Evolutionary conservation across 2,797 vertebrate species (phyloP), one percentile per base, ranked within the genome.

Genomic region (Sebastes nivosus): DNA sequence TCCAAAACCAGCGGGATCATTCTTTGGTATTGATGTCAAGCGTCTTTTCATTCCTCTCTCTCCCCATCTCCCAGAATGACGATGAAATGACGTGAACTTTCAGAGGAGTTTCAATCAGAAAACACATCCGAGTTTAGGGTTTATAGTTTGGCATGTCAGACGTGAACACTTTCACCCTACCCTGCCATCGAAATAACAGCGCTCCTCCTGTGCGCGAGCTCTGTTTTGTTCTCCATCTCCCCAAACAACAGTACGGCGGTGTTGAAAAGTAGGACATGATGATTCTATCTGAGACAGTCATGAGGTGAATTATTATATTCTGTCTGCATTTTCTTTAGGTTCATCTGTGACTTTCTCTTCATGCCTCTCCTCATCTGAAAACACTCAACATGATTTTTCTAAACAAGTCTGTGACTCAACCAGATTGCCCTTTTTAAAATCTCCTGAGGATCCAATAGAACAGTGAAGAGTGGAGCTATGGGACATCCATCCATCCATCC

Each of bases 321-420:
- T 30, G 34, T 65, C 32, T 60, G 27, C 11, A 42, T 73, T 57
- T 68, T 36, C 64, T 64, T 27, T n/a, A 29, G 6, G 52, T 52
- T 79, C 14, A 34, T 73, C 16, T 30, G 11, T 42, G 30, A 60
- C 52, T 77, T 18, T 68, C 12, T 72, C 75, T 78, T 66, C 5
- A 30, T n/a, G n/a, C 36, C 6, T 16, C 46, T 55, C 42, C n/a
- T 60, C 20, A 8, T 67, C 46, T 57, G 16, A 38, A 10, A n/a
- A 30, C 29, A 54, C 24, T 27, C 32, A 34, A 58, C 24, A 30
- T 6, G 25, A 57, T 57, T 68, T 67, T 77, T 68, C 36, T 72
- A 34, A 67, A 34, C 25, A 10, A 59, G 29, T 52, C 42, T 67
- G 55, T 61, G 38, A 60, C 27, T 68, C 57, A 68, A 30, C n/a